Base-by-base conservation (phyloP, 2,888 invertebrate genomes). In the Eupithecia exiguata region DNA sequence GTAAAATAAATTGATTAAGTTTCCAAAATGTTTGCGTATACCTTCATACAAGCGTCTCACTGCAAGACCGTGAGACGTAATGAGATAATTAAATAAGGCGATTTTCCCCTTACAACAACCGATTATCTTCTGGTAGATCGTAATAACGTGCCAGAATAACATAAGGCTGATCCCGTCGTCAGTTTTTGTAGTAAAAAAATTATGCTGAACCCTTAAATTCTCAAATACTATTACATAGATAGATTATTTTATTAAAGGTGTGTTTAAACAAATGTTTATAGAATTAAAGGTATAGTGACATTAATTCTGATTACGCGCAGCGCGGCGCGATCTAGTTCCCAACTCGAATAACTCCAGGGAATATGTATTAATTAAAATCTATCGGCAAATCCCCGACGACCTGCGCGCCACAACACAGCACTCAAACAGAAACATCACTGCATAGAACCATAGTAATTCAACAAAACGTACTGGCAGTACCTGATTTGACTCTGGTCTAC, bases 311-410 rank as follows among this genome's bases (percentile, higher is more conserved):
- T 88, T 84, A 88, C 79, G 78, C 4, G 38, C 38, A 18, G 35
- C 65, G 79, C 78, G 77, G 81, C 81, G 78, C 81, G 82, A 84
- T 83, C 82, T 80, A 84, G 81, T 85, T 86, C 79, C 81, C 74
- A 86, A 86, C 84, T 87, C 81, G 79, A 82, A 80, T 84, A 83
- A 82, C 87, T 86, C 85, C 75, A 68, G 83, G 86, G 84, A 87
- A 87, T 87, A 87, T 88, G 85, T 85, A 86, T 87, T 88, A 88
- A 88, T 88, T 87, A 88, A 87, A 87, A 87, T 84, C 87, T 86
- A 87, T 87, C 80, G 79, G 76, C 76, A 75, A 80, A 78, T 79
- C 79, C 77, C 80, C 12, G 61, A 62, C 67, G 69, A 35, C 70
- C 58, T 62, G 58, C 61, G 62, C 36, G 71, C 69, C 61, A 79